phyloP scores from a whole-genome alignment of 2,113 vertebrate species.

The Ciconia boyciana region DNA sequence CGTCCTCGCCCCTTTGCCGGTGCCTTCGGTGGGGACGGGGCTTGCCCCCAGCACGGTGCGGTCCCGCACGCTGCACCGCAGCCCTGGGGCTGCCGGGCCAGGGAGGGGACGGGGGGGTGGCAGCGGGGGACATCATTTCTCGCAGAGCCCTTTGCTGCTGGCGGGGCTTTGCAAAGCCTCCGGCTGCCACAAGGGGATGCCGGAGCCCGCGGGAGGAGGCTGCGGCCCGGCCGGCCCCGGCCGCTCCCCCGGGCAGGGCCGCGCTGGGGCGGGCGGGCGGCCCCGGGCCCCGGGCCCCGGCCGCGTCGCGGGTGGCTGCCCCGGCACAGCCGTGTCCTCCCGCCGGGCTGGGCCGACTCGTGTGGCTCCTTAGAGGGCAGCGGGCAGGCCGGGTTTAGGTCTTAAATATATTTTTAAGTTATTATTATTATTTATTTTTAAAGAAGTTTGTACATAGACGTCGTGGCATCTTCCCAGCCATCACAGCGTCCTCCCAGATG shows the following conservation, averaged over 20 bases:
- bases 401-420: no score
- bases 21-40: not conserved
- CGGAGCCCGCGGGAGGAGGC: not conserved
- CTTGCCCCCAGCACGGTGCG: fast-evolving
- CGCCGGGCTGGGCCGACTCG: not conserved
- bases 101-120: not conserved
- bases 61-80: not conserved
- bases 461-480: no score
- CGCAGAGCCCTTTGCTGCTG: fast-evolving
- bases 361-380: not conserved
- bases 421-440: fast-evolving
- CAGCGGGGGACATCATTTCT: fast-evolving
- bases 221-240: no score
- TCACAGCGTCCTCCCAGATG: not conserved
- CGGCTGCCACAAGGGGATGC: not conserved
- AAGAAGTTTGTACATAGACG: not conserved
- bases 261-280: not conserved
- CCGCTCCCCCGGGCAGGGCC: no score
- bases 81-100: not conserved
- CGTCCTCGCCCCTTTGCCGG: fast-evolving
- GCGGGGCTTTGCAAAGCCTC: not conserved
- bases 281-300: not conserved
- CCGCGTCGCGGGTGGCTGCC: not conserved
- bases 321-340: not conserved
- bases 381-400: not conserved